Evolutionary conservation across 2,888 invertebrate species (phyloP), one percentile per base, ranked within the genome.

Genomic region (Cacoxenus indagator): DNA sequence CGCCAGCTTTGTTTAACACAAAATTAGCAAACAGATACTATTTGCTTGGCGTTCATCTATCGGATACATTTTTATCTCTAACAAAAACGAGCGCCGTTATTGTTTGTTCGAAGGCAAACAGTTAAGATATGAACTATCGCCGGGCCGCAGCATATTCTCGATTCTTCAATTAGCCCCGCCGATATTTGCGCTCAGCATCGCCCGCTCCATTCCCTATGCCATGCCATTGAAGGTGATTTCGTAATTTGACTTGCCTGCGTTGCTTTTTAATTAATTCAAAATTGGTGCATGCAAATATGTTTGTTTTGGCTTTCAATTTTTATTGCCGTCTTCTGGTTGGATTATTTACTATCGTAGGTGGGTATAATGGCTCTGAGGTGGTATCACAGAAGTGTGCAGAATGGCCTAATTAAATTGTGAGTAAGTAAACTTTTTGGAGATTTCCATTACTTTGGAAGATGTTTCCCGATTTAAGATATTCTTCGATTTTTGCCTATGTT

Each of bases 41-140:
- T 19, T 11, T 22, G 8, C 8, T 17, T 55, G 55, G 27, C 55
- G 55, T 77, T 75, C 77, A 80, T 82, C 82, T 76, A 78, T 81
- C 80, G 82, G 80, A 80, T 80, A 82, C 80, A 77, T 82, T 80
- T 79, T 82, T 80, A 80, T 80, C 80, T 76, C 64, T 67, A 73
- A 69, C 76, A 76, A 73, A 73, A 76, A 76, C 75, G 75, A 76
- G 76, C 73, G 71, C 76, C 76, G 76, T 76, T 75, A 76, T 76
- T 76, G 76, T 76, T 76, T 76, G 76, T 76, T 26, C 55, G 19
- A 55, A 55, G 11, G 19, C n/a, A 55, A 55, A 55, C 27, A 55
- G 26, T 55, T 55, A 55, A 55, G 55, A 55, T 26, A 55, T 55
- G 55, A 55, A 27, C 55, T 55, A 55, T 55, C 55, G 55, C 11